A percentile compares a stretch with the other conserved stretches of the same genome.
These are phyloP conservation scores for Rhabdornis inornatus DNA, from an alignment of 2,113 vertebrate species.

Conservation along the genomic window DNA sequence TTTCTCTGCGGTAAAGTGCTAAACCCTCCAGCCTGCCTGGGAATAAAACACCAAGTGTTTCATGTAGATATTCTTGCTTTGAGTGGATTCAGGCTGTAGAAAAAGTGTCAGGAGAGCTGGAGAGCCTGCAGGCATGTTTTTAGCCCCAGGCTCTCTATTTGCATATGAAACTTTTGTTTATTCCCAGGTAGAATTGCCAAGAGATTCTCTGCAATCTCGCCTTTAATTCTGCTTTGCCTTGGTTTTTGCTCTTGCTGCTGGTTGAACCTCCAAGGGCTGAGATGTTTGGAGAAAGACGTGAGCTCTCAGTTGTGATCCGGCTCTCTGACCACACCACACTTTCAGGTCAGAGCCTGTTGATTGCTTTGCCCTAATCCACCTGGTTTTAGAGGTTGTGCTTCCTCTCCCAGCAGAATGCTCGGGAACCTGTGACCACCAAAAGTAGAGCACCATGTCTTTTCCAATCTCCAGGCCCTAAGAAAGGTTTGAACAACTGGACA, in stretches of 20 bases:
- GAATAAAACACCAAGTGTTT: constrained; percentile 26
- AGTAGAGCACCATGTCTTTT: background rate
- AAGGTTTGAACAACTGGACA: constrained; percentile 30
- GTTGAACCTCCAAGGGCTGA: constrained; percentile 38
- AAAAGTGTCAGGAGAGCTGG: background rate
- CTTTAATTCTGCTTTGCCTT: constrained; percentile 60
- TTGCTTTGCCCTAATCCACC: background rate
- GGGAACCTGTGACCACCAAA: background rate
- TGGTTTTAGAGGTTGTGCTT: background rate
- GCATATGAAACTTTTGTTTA: constrained; percentile 25
- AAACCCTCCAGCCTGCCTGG: constrained; percentile 53
- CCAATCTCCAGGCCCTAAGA: constrained; percentile 1
- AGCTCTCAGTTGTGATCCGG: background rate
- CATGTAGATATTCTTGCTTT: background rate
- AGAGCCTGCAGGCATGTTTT: constrained; percentile 14
- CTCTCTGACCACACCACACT: background rate
- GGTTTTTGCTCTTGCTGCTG: constrained; percentile 55
- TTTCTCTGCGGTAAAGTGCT: constrained; percentile 40
- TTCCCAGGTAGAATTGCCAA: constrained; percentile 54
- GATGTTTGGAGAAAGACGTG: background rate
- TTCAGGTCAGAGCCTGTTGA: background rate
- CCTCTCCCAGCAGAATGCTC: background rate
- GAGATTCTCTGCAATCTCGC: constrained; percentile 34
- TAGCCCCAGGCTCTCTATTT: constrained; percentile 30
- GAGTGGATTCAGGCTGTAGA: constrained; percentile 5